Base-by-base conservation (phyloP, 2,888 invertebrate genomes). In the Luperina nickerlii region DNA sequence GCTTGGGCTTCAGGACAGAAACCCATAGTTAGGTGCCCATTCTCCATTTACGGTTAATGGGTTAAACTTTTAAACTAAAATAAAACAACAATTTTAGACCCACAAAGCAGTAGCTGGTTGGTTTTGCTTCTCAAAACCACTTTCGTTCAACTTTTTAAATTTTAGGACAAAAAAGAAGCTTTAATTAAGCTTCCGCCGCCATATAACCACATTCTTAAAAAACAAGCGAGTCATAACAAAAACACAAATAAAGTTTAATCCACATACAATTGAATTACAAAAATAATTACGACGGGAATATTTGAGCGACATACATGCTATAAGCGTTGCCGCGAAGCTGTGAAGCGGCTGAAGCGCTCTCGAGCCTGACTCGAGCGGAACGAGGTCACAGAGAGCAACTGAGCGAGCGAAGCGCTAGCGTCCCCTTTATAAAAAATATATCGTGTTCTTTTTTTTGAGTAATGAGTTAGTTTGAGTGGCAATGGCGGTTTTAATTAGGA, bases 351-450 rank as follows among this genome's bases (percentile, higher is more conserved):
- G 74, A 85, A 90, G 90, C 85, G 80, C 91, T 83, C 88, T 90
- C 71, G 74, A 87, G 87, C 69, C 72, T 74, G 80, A 84, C 84
- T 84, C 89, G 74, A 81, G 88, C 89, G 87, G 88, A 92, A 92
- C 86, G 88, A 75, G 92, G 91, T 90, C 91, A 88, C 83, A 83
- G 79, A 79, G 78, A 76, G 78, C 85, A 87, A 85, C 88, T 76
- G 84, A 88, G 90, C 90, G 79, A 84, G 82, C 77, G 81, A 72
- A 86, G 81, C 88, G 81, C 80, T 45, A 78, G 78, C 79, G 75
- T 78, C 74, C 77, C 60, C 60, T 83, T 86, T 79, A 76, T 38
- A 70, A 85, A 84, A 84, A 74, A 82, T 73, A 85, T 72, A 76
- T 84, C 79, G 42, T 45, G 81, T 73, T 82, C 76, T 82, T 85